Evolutionary conservation across 2,113 vertebrate genomes (phyloP).

Genomic region (Cnemophilus loriae): DNA sequence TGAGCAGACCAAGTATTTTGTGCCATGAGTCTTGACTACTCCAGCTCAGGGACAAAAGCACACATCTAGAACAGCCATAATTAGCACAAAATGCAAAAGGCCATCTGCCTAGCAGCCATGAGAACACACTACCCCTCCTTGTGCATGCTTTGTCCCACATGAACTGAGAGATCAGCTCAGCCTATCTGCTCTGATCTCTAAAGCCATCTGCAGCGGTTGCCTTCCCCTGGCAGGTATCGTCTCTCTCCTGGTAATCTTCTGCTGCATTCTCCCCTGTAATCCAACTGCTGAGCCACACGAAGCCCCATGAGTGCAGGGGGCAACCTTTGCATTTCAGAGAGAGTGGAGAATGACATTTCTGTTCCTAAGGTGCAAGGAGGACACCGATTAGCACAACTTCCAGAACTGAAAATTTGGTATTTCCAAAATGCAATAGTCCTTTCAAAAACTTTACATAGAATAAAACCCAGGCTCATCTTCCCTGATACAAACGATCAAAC

Average conservation of each 20-base stretch:
- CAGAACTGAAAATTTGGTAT: not conserved
- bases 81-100: not conserved
- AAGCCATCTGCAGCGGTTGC: not conserved
- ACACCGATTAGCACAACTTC: fast-evolving
- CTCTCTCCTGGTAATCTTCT: not conserved
- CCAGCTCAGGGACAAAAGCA: not conserved
- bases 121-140: not conserved
- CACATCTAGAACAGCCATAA: not conserved
- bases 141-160: not conserved
- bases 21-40: not conserved
- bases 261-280: not conserved
- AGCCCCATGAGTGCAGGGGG: not conserved
- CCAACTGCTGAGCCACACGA: not conserved
- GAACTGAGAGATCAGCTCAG: not conserved
- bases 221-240: not conserved
- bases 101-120: not conserved
- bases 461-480: not conserved
- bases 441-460: not conserved
- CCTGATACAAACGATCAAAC: not conserved
- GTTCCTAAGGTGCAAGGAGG: not conserved
- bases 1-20: not conserved
- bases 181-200: not conserved
- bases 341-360: not conserved
- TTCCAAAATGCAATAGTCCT: not conserved
- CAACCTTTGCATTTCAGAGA: not conserved